These are phyloP conservation scores for Neomorphus geoffroyi DNA, from an alignment of 2,797 vertebrate genomes.

Conservation along the genomic window DNA sequence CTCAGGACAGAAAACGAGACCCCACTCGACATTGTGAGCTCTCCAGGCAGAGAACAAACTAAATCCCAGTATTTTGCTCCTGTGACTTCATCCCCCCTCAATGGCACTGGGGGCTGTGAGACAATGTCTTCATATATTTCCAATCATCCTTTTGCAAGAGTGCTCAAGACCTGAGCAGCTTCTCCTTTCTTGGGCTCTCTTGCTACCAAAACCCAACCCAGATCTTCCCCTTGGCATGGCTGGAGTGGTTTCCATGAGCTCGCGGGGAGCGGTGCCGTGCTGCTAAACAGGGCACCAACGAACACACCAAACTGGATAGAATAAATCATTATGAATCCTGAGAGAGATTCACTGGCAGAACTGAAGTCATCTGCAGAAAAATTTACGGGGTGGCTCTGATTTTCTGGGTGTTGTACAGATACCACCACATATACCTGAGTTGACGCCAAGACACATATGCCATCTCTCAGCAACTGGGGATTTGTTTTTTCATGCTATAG, in stretches of 20 bases:
- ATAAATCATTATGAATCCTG: not conserved
- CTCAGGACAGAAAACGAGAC: not conserved
- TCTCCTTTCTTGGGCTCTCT: not conserved
- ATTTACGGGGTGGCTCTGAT: not conserved
- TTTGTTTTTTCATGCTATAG: slow-evolving; percentile 13
- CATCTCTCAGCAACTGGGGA: slow-evolving; percentile 5
- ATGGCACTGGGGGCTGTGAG: not conserved
- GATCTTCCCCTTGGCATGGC: not conserved
- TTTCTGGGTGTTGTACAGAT: slow-evolving; percentile 18
- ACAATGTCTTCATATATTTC: not conserved
- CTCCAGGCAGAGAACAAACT: not conserved
- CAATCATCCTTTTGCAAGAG: not conserved
- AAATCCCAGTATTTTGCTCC: not conserved
- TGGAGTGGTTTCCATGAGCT: not conserved
- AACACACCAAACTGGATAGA: not conserved
- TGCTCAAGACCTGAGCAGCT: not conserved
- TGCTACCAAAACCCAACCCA: not conserved
- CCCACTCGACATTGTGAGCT: not conserved
- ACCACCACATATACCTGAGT: not conserved
- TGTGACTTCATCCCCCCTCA: not conserved
- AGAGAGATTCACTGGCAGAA: not conserved
- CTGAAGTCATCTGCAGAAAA: not conserved
- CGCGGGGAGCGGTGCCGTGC: not conserved
- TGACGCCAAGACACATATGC: slow-evolving; percentile 9
- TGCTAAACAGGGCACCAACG: not conserved